Evolutionary conservation across 2,113 vertebrate species (phyloP).

Genomic region (Petromus typicus): DNA sequence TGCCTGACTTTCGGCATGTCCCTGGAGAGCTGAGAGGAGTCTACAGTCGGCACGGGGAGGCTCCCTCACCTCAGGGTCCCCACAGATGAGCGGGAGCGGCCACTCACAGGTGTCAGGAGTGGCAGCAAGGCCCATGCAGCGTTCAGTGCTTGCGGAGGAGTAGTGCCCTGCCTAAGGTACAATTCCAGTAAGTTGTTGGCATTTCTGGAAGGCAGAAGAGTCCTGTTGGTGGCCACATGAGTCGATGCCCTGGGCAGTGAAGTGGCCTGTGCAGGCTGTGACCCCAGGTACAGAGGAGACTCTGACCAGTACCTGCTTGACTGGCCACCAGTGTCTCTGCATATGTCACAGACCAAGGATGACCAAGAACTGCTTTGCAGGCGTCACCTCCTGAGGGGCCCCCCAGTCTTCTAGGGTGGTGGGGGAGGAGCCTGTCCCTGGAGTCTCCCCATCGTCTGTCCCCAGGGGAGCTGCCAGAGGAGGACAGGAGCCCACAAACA

Average conservation of each 20-base stretch:
- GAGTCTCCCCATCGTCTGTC: not conserved
- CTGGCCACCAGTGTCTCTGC: not conserved
- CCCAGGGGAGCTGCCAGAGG: not conserved
- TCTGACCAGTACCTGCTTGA: not conserved
- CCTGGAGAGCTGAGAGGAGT: not conserved
- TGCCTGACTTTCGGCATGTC: too few relatives aligned
- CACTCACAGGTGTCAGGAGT: not conserved
- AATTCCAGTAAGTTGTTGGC: not conserved
- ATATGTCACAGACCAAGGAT: not conserved
- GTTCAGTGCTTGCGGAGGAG: not conserved
- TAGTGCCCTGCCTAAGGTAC: not conserved
- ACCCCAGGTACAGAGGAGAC: not conserved
- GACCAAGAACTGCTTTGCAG: not conserved
- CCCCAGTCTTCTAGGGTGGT: not conserved
- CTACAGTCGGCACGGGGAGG: not conserved
- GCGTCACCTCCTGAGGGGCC: not conserved
- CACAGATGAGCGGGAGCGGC: not conserved
- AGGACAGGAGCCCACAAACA: not conserved
- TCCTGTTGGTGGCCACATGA: not conserved
- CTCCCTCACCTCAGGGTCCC: not conserved
- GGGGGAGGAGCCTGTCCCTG: not conserved
- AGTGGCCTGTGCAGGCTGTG: too few relatives aligned
- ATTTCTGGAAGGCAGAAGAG: not conserved
- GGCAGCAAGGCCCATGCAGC: not conserved
- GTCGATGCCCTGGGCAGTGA: not conserved